Base-by-base conservation (phyloP, 2,888 invertebrate species). In the Troglohyphantes excavatus region DNA sequence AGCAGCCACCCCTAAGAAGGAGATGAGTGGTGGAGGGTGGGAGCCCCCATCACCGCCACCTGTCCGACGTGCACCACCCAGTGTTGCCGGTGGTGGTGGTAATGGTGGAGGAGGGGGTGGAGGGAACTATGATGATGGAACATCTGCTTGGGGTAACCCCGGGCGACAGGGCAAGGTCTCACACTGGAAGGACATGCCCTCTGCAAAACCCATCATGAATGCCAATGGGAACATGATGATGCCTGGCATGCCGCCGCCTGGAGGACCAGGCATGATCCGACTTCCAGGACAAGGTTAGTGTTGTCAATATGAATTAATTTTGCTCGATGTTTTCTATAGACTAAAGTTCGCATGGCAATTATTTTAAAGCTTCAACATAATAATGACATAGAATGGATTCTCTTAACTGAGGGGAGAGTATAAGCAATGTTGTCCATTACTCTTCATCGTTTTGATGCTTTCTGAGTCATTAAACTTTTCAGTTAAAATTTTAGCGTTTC, bases 81-180 rank as follows among this genome's bases (percentile, higher is more conserved):
- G n/a, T 53, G 39, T 7, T 17, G 79, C 23, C 0, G 78, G 61
- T 17, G 68, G 76, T 9, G 68, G 88, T 21, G 89, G 65, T 53
- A 92, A 92, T 27, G 98, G 98, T 93, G 98, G n/a, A n/a, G 39
- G 39, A 1, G 79, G 43, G 1, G 78, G 61, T 17, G 68, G 76
- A 11, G 68, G 88, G 21, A 90, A 68, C 61, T 92, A 92, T 27
- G 98, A 98, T 93, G 98, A 98, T 93, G 98, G 98, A 65, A 98
- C 98, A 33, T 96, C 97, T 17, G 95, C 98, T 75, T 98, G 98
- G 98, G 96, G 96, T 39, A 94, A 93, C 85, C 93, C 94, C 59
- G 92, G 92, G 70, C 92, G 92, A 68, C 93, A 93, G 85, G 92
- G 93, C 87, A 94, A 94, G 92, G 94, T 94, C 83, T 95, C 95